These are phyloP conservation scores for Drosophila greeni DNA, from an alignment of 2,888 invertebrate species.

Conservation along the genomic window DNA sequence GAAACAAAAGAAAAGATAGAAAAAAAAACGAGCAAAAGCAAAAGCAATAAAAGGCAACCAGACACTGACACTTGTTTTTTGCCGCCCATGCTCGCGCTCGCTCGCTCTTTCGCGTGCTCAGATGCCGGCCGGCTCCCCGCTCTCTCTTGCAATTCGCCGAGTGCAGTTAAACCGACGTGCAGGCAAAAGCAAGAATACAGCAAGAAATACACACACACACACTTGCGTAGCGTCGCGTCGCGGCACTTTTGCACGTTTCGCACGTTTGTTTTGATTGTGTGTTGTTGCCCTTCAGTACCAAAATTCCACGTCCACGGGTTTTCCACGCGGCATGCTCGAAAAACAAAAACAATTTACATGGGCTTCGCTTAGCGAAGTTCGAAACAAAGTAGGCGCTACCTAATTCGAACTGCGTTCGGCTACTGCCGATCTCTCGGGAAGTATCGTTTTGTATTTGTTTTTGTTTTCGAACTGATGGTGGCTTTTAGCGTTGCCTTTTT, in stretches of 20 bases:
- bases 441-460: no score
- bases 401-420: no score
- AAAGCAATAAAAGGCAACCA: slow-evolving; percentile 8
- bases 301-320: no score
- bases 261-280: slow-evolving; percentile 26
- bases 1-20: neutral
- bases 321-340: no score
- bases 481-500: slow-evolving; percentile 1
- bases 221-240: neutral
- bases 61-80: slow-evolving; percentile 20
- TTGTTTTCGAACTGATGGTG: no score
- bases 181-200: slow-evolving; percentile 13
- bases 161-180: slow-evolving; percentile 37
- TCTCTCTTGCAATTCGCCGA: slow-evolving; percentile 32
- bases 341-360: no score
- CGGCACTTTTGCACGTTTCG: slow-evolving; percentile 10
- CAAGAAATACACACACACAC: neutral
- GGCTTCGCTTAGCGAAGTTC: no score
- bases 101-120: neutral
- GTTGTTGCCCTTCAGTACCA: no score
- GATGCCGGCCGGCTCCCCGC: neutral
- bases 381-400: no score
- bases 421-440: no score
- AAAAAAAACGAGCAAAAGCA: slow-evolving; percentile 5
- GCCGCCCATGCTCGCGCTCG: slow-evolving; percentile 1